Percentiles rank a stretch among this genome's conserved stretches.
Conservation (phyloP, 2,797 vertebrate species). For the Myotis myotis region DNA sequence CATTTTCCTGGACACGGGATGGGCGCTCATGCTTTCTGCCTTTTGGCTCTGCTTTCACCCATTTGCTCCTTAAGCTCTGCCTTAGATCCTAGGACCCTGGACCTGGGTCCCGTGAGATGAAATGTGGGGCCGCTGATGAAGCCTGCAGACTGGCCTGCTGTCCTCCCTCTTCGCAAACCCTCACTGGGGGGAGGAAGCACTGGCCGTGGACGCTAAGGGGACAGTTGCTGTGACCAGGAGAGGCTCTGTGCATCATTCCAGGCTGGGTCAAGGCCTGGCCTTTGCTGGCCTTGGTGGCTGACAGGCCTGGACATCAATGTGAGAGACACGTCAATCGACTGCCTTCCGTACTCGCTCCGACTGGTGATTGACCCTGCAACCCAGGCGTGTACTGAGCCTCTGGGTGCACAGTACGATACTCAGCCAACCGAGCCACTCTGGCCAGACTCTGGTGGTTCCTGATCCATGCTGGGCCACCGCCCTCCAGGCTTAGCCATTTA, state of each 20-base stretch:
- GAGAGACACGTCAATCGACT: too few species aligned
- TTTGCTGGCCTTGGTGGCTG: background rate
- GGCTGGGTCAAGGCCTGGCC: background rate
- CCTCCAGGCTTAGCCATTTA: background rate
- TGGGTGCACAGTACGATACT: too few species aligned
- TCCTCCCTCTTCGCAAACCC: background rate
- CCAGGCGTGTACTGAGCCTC: too few species aligned
- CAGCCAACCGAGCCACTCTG: too few species aligned
- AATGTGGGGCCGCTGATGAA: background rate
- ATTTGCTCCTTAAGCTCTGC: background rate
- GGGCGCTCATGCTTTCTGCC: background rate
- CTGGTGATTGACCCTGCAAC: too few species aligned
- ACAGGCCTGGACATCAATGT: background rate
- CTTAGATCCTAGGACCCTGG: background rate
- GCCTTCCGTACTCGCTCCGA: too few species aligned
- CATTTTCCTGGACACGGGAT: fast-evolving
- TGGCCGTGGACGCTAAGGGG: background rate
- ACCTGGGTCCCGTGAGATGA: background rate
- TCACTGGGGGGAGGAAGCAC: background rate
- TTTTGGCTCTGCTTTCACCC: background rate
- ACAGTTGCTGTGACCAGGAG: background rate
- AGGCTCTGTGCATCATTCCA: background rate
- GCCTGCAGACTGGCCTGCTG: background rate
- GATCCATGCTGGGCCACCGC: background rate
- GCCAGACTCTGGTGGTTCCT: background rate